Evolutionary conservation across 2,797 vertebrate species (phyloP), one percentile per base, ranked within the genome.

Genomic region (Pelochelys cantorii): DNA sequence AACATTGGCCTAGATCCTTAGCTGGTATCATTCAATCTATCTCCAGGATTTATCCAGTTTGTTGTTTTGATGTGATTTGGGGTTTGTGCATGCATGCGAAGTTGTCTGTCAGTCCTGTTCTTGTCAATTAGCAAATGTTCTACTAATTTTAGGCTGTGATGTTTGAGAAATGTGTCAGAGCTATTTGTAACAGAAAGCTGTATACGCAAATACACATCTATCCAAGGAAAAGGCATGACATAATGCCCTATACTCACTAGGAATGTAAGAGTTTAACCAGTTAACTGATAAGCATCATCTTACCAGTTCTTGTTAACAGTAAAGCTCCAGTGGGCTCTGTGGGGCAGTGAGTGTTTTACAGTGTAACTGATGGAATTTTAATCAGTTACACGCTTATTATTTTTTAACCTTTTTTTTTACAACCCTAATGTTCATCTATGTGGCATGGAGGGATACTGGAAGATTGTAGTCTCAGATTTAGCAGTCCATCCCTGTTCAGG

Each of bases 41-140:
- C 74, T 90, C 77, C 4, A 78, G 81, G n/a, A 55, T 92, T 37
- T 23, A 42, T 25, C 71, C 71, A 48, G 3, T 75, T 75, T 75
- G 9, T 90, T 94, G 86, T 48, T 93, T 3, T 79, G 2, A 48
- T 74, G 15, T 1, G 1, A 92, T 37, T 60, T 15, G n/a, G n/a
- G 23, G 48, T 62, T 29, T 10, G n/a, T 62, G 1, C 8, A 3
- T 37, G n/a, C 10, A 42, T 82, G 1, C 31, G 0, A 5, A 79
- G 92, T 92, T 89, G 15, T n/a, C n/a, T 48, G 12, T 55, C 52
- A 57, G 27, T 62, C 23, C 27, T 27, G 29, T 25, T 92, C 59
- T 86, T 90, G 8, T 0, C 42, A 48, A 48, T 48, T 48, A 48
- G 42, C 42, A 48, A 42, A 42, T 25, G 11, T 25, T 74, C 42